These are phyloP conservation scores for Emys orbicularis DNA, from an alignment of 2,797 vertebrate species.

Conservation along the genomic window DNA sequence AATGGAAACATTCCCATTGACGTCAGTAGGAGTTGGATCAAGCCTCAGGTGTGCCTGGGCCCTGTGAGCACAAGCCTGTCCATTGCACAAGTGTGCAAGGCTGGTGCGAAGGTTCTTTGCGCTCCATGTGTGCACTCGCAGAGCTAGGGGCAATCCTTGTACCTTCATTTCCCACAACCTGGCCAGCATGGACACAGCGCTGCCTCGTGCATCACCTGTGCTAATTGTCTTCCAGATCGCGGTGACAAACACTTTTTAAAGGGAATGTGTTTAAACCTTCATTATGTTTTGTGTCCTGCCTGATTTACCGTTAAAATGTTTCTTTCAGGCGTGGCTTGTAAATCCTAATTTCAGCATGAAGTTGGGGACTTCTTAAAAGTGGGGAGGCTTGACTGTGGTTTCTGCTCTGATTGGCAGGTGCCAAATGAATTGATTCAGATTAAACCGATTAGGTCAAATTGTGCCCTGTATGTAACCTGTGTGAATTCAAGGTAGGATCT, in stretches of 20 bases:
- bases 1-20: neutral
- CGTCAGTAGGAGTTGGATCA: too few species aligned
- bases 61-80: neutral
- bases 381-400: neutral
- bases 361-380: fast-evolving
- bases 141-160: too few species aligned
- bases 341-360: neutral
- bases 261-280: slow-evolving; percentile 5
- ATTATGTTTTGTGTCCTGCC: neutral
- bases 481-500: neutral
- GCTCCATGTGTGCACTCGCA: too few species aligned
- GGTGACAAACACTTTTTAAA: neutral
- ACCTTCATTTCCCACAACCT: too few species aligned
- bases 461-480: neutral
- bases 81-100: too few species aligned
- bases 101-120: too few species aligned
- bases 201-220: neutral
- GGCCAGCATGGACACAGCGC: too few species aligned
- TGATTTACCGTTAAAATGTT: slow-evolving; percentile 18
- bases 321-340: neutral
- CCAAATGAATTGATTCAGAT: neutral
- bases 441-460: neutral
- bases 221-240: neutral
- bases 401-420: neutral
- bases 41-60: too few species aligned